Conservation (phyloP, 2,888 invertebrate genomes). For the Microctonus brassicae region DNA sequence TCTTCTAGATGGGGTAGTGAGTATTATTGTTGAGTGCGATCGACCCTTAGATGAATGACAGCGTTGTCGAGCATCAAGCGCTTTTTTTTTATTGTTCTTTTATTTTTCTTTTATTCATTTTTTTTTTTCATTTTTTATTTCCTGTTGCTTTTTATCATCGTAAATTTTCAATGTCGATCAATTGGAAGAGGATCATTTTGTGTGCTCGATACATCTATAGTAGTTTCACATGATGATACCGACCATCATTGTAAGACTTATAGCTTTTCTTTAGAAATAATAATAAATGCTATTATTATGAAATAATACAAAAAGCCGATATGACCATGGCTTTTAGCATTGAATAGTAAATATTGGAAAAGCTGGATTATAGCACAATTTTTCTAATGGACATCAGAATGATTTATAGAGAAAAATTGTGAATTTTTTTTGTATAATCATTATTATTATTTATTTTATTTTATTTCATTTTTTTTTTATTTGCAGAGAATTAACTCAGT, state of each 20-base stretch:
- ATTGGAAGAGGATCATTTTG: background rate
- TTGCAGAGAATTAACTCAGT: background rate
- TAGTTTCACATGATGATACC: background rate
- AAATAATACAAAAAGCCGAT: background rate
- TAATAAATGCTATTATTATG: conserved; percentile 8
- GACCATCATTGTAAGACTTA: background rate
- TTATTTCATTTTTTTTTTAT: background rate
- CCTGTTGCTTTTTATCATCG: conserved; percentile 4
- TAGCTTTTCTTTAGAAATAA: no score
- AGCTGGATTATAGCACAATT: background rate
- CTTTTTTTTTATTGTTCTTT: conserved; percentile 24
- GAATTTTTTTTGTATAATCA: background rate
- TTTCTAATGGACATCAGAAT: background rate
- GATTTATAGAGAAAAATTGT: background rate
- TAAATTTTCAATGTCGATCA: conserved; percentile 1
- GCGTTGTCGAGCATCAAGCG: conserved; percentile 36
- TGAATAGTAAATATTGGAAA: background rate
- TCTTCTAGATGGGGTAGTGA: conserved; percentile 53
- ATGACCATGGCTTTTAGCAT: background rate
- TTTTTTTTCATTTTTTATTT: background rate
- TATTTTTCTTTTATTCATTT: conserved; percentile 33
- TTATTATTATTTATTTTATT: background rate
- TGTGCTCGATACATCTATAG: background rate
- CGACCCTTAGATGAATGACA: conserved; percentile 37
- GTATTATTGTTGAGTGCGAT: conserved; percentile 53